Conservation (phyloP, 2,113 vertebrate genomes). For the Gracilinanus agilis region DNA sequence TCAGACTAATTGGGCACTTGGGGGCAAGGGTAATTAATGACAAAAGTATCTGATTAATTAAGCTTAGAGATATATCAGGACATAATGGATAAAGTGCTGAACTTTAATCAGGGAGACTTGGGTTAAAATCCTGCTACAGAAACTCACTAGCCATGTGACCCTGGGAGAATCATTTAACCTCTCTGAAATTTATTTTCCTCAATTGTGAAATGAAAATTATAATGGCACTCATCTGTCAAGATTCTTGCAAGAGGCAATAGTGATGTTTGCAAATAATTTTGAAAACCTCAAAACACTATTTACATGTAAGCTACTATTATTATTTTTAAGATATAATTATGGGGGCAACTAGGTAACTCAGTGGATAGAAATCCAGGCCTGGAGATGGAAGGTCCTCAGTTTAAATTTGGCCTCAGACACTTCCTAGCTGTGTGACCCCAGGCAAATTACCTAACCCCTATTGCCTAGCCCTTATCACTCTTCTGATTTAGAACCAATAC, state of each 20-base stretch:
- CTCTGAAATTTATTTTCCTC: not conserved
- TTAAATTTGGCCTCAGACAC: no score
- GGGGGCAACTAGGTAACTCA: no score
- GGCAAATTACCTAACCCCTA: no score
- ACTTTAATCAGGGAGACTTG: not conserved
- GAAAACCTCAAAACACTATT: not conserved
- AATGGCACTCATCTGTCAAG: not conserved
- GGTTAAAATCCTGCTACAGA: not conserved
- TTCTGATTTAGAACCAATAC: no score
- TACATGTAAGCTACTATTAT: not conserved
- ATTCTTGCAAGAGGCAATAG: not conserved
- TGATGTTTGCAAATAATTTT: not conserved
- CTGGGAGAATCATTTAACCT: not conserved
- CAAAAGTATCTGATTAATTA: not conserved
- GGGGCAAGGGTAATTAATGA: not conserved
- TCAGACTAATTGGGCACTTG: not conserved
- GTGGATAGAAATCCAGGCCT: no score
- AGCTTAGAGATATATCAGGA: not conserved
- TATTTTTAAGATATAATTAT: not conserved
- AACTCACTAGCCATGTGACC: not conserved
- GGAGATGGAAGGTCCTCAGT: no score
- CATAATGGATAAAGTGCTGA: not conserved
- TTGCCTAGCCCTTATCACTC: no score
- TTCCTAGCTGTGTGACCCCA: no score
- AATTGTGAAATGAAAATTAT: not conserved